Base-by-base conservation (phyloP, 2,797 vertebrate species). In the Acanthurus tractus region DNA sequence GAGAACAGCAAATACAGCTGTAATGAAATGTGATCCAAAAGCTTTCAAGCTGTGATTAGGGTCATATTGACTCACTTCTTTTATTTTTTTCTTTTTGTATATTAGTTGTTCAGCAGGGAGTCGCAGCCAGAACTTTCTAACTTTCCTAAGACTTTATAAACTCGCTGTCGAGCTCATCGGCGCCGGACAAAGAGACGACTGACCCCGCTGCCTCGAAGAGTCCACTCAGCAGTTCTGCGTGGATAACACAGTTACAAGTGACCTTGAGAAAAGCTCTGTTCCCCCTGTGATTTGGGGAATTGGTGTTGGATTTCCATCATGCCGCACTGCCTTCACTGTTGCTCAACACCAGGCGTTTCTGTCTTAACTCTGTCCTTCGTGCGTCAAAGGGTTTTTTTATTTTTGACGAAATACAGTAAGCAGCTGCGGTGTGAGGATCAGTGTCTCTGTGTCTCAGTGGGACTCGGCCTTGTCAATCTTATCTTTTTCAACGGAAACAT, bases 181-280 rank as follows among this genome's bases (percentile, higher is more conserved):
- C 52, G 12, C 22, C n/a, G 63, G 70, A 57, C 62, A 66, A 52
- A 70, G 76, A 74, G 74, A 84, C 74, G 54, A 70, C 82, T 81
- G 86, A 85, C 65, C 81, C 78, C 6, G 86, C 79, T 66, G 63
- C 67, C 56, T 29, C 5, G 17, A 70, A 74, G 57, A 61, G 83
- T 70, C 67, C 76, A 79, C 76, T 90, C 88, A 88, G 86, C 91
- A 77, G 45, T 87, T 86, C 61, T 79, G 65, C 58, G 8, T 46
- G 77, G 76, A 82, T 77, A 79, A 83, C 58, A 59, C 61, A 70
- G 66, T 44, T 45, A 64, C 61, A 25, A 48, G 82, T 80, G 82
- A 89, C 86, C 79, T 79, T 25, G 7, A 73, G 65, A 81, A 49
- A 62, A 84, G 63, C 75, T 83, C 78, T 70, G 45, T 56, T 82